These are phyloP conservation scores for Poecilobothrus nobilitatus DNA, from an alignment of 2,888 invertebrate species.

Conservation along the genomic window DNA sequence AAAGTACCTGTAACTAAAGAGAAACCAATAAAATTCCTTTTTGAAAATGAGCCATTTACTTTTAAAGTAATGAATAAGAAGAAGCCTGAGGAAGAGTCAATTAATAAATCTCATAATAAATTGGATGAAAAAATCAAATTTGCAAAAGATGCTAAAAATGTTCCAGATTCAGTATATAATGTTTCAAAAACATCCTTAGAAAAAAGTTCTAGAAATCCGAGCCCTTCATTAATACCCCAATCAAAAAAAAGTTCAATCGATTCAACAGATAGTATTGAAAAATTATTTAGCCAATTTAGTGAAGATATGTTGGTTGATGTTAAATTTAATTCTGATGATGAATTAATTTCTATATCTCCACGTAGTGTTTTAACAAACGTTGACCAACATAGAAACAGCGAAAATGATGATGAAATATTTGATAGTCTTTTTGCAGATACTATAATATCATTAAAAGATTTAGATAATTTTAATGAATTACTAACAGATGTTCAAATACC, in stretches of 20 bases:
- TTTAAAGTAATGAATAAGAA: not conserved
- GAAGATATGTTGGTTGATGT: conserved; percentile 40
- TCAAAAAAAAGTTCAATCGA: conserved; percentile 33
- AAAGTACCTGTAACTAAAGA: not conserved
- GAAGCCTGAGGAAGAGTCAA: no score
- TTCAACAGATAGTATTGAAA: conserved; percentile 38
- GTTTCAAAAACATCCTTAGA: not conserved
- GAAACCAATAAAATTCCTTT: not conserved
- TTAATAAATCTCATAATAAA: not conserved
- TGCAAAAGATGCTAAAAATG: no score
- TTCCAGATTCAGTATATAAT: not conserved
- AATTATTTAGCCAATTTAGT: conserved; percentile 36
- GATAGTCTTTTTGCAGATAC: not conserved
- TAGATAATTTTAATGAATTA: not conserved
- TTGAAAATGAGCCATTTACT: not conserved
- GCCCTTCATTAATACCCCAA: not conserved
- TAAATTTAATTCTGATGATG: conserved; percentile 41
- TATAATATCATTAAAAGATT: not conserved
- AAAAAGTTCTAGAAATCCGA: not conserved
- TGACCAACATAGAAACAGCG: conserved; percentile 16
- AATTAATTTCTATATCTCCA: conserved; percentile 35
- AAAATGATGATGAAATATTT: not conserved
- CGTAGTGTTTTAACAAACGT: conserved; percentile 20
- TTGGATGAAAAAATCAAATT: not conserved
- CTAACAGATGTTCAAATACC: not conserved